Evolutionary conservation across 2,888 invertebrate species (phyloP).

Genomic region (Mythimna vitellina): DNA sequence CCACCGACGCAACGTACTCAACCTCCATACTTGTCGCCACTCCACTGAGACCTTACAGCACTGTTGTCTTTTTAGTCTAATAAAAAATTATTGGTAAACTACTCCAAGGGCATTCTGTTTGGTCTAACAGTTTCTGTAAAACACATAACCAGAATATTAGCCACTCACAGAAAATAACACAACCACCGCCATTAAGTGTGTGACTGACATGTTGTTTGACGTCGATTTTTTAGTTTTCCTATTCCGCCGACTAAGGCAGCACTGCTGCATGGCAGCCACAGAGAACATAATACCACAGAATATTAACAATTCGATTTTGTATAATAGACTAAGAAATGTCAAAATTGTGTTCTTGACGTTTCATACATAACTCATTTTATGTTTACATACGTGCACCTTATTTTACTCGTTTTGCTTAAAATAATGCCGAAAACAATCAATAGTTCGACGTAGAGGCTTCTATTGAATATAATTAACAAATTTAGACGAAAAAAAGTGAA

Average conservation of each 20-base stretch:
- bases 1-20: constrained; percentile 73
- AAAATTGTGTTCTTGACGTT: too few species aligned
- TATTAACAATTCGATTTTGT: too few species aligned
- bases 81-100: constrained; percentile 31
- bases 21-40: constrained; percentile 71
- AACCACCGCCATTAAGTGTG: constrained; percentile 86
- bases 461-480: too few species aligned
- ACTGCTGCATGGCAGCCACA: constrained; percentile 48
- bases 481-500: too few species aligned
- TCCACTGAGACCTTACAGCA: constrained; percentile 35
- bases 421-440: too few species aligned
- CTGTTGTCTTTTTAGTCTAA: constrained; percentile 35
- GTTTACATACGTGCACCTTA: too few species aligned
- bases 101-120: constrained; percentile 59
- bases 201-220: constrained; percentile 83
- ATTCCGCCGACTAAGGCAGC: constrained; percentile 68
- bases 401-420: too few species aligned
- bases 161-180: constrained; percentile 80
- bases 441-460: too few species aligned
- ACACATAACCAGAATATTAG: constrained; percentile 72
- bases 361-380: too few species aligned
- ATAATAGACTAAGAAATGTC: too few species aligned
- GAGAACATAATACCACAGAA: not conserved
- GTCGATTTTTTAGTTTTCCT: constrained; percentile 81
- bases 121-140: constrained; percentile 63